Evolutionary conservation across 2,888 invertebrate genomes (phyloP).

Genomic region (Ectobius pallidus): DNA sequence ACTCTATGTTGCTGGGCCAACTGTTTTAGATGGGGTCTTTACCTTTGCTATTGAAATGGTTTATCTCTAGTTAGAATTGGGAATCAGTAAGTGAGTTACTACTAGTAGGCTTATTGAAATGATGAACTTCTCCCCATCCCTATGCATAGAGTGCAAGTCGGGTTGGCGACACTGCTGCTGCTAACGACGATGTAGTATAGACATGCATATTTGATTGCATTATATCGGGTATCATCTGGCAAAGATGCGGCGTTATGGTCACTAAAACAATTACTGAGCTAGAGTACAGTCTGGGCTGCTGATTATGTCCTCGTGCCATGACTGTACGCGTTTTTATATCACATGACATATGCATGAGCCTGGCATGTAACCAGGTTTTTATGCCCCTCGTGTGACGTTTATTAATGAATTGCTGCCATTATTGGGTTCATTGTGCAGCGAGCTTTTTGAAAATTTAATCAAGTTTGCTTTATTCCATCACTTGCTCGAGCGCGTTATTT

Average conservation of each 20-base stretch:
- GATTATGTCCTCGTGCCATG: not conserved
- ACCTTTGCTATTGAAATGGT: too few species aligned
- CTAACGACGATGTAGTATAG: constrained; percentile 12
- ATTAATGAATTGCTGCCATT: constrained; percentile 38
- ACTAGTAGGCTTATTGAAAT: too few species aligned
- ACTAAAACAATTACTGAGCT: constrained; percentile 29
- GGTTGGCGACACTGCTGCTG: constrained; percentile 6
- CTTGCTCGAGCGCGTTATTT: not conserved
- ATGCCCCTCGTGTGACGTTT: constrained; percentile 35
- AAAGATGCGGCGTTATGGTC: constrained; percentile 35
- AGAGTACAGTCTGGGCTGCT: not conserved
- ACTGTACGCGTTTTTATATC: constrained; percentile 25
- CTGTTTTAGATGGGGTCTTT: too few species aligned
- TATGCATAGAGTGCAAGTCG: not conserved
- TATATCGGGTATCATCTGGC: constrained; percentile 28
- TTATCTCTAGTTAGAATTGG: too few species aligned
- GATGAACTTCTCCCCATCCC: too few species aligned
- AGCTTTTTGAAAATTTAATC: constrained; percentile 32
- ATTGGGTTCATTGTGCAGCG: constrained; percentile 33
- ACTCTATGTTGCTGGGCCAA: too few species aligned
- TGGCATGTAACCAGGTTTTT: constrained; percentile 25
- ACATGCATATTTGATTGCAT: constrained; percentile 31
- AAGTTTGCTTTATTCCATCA: constrained; percentile 24
- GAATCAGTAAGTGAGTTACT: too few species aligned
- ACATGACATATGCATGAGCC: constrained; percentile 27